phyloP scores from a whole-genome alignment of 2,888 invertebrate genomes.

The Frankliniella intonsa region DNA sequence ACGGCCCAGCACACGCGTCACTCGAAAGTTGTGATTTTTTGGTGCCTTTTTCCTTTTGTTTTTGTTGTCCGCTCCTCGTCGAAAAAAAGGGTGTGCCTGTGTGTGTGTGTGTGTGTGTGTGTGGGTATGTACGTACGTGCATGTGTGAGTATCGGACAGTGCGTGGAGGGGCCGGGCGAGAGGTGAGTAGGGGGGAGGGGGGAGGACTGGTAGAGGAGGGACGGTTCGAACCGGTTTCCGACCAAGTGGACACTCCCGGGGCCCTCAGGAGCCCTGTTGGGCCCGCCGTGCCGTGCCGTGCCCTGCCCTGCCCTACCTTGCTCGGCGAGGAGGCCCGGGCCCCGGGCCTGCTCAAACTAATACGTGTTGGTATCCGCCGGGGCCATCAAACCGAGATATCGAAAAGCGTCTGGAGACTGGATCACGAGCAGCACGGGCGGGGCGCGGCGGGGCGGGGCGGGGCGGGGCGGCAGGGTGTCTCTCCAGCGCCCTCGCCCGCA shows the following conservation, averaged over 20 bases:
- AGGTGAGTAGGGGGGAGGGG: background rate
- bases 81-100: background rate
- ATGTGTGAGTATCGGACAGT: background rate
- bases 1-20: background rate
- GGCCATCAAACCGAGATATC: no score
- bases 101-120: slow-evolving; percentile 18
- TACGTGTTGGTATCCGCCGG: no score
- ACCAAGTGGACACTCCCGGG: slow-evolving; percentile 14
- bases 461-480: no score
- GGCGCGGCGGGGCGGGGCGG: no score
- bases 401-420: no score
- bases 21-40: slow-evolving; percentile 25
- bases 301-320: background rate
- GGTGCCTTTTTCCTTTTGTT: background rate
- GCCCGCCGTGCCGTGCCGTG: background rate
- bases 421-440: no score
- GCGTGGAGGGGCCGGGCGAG: background rate
- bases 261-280: background rate
- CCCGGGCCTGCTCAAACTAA: no score
- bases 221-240: slow-evolving; percentile 13
- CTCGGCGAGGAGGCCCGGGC: background rate
- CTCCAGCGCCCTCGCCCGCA: no score
- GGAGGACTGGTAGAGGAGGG: background rate
- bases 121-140: no score
- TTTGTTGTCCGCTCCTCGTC: slow-evolving; percentile 5